Evolutionary conservation across 2,797 vertebrate genomes (phyloP).

Genomic region (Galago senegalensis): DNA sequence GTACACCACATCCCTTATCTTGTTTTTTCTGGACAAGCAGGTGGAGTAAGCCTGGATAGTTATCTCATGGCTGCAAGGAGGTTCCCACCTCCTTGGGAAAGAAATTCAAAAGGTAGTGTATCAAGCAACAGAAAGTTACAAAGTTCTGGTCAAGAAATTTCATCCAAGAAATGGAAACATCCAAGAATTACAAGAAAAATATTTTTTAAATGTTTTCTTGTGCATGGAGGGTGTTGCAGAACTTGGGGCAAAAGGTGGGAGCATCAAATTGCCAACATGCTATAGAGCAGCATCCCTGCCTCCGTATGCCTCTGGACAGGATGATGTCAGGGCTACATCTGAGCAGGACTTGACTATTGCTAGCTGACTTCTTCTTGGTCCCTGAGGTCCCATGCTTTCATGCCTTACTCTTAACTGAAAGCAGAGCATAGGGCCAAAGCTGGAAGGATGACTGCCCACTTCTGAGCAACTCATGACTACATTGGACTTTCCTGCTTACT

Average conservation of each 20-base stretch:
- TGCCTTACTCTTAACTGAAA: neutral
- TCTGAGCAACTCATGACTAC: neutral
- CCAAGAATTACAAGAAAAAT: too few species aligned
- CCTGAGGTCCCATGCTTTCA: neutral
- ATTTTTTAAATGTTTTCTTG: too few species aligned
- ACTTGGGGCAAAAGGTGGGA: neutral
- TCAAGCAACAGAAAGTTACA: too few species aligned
- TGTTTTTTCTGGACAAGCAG: too few species aligned
- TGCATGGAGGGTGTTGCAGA: too few species aligned
- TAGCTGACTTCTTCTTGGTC: neutral
- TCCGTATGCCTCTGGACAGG: neutral
- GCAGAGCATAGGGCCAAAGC: neutral
- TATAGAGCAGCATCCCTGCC: neutral
- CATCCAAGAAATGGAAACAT: too few species aligned
- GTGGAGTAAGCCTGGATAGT: too few species aligned
- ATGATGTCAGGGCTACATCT: neutral
- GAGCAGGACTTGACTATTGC: neutral
- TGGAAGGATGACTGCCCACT: neutral
- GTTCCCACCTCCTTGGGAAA: too few species aligned
- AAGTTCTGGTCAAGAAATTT: too few species aligned
- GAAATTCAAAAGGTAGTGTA: too few species aligned
- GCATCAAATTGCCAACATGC: neutral
- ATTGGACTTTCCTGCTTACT: neutral
- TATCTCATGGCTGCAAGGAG: too few species aligned
- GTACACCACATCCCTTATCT: too few species aligned